Conservation (phyloP, 2,113 vertebrate genomes). For the Manacus vitellinus region DNA sequence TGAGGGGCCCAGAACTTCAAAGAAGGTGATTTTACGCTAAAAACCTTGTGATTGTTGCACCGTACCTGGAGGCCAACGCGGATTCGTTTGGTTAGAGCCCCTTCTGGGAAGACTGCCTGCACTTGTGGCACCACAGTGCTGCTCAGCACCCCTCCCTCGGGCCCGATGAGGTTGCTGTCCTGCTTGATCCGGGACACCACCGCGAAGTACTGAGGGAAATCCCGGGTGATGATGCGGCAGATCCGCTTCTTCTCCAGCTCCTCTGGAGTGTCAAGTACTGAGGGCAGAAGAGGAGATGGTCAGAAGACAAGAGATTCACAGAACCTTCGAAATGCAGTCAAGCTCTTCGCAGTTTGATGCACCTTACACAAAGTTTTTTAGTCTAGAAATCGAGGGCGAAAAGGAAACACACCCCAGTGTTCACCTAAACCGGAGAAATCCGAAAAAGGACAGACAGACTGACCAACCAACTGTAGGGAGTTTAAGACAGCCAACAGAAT, state of each 20-base stretch:
- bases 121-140: slow-evolving; percentile 95
- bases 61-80: slow-evolving; percentile 95
- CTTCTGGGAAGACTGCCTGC: slow-evolving; percentile 95
- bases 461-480: not conserved
- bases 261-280: slow-evolving; percentile 90
- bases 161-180: slow-evolving; percentile 96
- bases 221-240: slow-evolving; percentile 95
- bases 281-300: not conserved
- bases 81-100: slow-evolving; percentile 94
- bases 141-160: slow-evolving; percentile 94
- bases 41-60: not conserved
- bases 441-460: not conserved
- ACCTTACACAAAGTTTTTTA: not conserved
- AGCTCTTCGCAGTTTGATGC: not conserved
- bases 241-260: slow-evolving; percentile 94
- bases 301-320: not conserved
- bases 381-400: not conserved
- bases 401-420: not conserved
- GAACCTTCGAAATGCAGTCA: not conserved
- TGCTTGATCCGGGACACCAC: slow-evolving; percentile 96
- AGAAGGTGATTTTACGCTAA: not conserved
- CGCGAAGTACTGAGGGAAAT: slow-evolving; percentile 97
- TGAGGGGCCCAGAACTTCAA: no score
- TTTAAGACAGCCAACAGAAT: not conserved
- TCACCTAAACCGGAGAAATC: not conserved